Conservation (phyloP, 2,888 invertebrate genomes). For the Mesorhabditis spiculigera region DNA sequence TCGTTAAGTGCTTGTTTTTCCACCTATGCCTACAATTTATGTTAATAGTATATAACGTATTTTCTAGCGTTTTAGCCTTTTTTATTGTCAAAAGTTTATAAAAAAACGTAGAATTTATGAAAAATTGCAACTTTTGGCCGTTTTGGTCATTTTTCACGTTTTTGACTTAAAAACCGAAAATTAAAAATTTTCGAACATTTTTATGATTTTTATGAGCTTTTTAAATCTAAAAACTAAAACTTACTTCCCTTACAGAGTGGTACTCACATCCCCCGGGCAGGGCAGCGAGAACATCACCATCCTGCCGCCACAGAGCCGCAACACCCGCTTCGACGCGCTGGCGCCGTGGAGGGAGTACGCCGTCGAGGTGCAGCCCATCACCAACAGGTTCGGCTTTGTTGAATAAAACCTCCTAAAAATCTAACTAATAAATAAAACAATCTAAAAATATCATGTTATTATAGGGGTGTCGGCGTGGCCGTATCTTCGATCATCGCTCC, state of each 20-base stretch:
- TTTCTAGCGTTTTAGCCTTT: neutral
- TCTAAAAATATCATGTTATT: neutral
- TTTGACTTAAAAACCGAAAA: too few relatives aligned
- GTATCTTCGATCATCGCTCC: neutral
- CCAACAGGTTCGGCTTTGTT: conserved; percentile 15
- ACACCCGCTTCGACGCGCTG: neutral
- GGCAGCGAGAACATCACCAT: conserved; percentile 33
- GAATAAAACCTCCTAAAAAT: neutral
- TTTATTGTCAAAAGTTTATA: too few relatives aligned
- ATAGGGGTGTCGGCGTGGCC: conserved; percentile 22
- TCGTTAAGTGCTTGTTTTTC: neutral
- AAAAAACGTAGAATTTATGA: too few relatives aligned
- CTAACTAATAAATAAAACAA: neutral
- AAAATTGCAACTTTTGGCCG: too few relatives aligned
- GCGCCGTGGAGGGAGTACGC: neutral
- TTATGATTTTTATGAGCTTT: too few relatives aligned
- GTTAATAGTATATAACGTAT: neutral
- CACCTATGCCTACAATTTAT: neutral
- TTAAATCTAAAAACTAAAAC: neutral
- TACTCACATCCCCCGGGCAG: conserved; percentile 25
- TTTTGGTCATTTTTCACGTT: too few relatives aligned
- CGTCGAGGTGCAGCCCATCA: conserved; percentile 33
- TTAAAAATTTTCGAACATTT: too few relatives aligned
- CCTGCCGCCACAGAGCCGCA: conserved; percentile 26
- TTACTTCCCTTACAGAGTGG: conserved; percentile 19